These are phyloP conservation scores for Bombus vancouverensis DNA, from an alignment of 1,140 invertebrate species.

Conservation along the genomic window DNA sequence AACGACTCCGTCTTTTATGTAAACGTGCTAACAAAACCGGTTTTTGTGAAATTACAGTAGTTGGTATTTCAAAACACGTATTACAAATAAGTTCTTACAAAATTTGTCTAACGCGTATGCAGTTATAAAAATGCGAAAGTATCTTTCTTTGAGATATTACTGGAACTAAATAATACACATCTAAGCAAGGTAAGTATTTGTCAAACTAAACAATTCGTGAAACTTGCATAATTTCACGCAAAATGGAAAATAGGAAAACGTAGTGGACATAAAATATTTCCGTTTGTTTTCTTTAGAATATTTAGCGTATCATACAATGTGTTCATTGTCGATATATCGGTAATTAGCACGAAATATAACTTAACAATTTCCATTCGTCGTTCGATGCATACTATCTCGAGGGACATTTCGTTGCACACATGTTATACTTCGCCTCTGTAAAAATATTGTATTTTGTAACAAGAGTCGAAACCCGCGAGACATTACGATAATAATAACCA, in stretches of 20 bases:
- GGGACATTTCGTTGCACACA: slow-evolving; percentile 37
- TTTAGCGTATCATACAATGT: no score
- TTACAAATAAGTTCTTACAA: background rate
- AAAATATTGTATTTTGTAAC: slow-evolving; percentile 71
- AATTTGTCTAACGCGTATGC: background rate
- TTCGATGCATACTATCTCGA: background rate
- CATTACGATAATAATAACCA: slow-evolving; percentile 63
- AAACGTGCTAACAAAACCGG: no score
- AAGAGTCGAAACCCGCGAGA: slow-evolving; percentile 53
- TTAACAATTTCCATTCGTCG: background rate
- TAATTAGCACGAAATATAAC: background rate
- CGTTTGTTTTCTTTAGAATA: no score
- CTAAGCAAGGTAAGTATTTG: background rate
- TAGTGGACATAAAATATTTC: background rate
- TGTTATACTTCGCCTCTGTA: slow-evolving; percentile 51
- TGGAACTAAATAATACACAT: background rate
- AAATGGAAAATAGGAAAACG: background rate
- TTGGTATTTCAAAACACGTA: background rate
- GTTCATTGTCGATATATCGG: no score
- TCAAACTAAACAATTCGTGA: background rate
- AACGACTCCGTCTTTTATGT: no score
- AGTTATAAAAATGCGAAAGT: background rate
- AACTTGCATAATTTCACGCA: background rate
- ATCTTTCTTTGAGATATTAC: background rate
- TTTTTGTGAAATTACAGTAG: no score